Evolutionary conservation across 1,140 invertebrate species (phyloP).

Genomic region (Orussus abietinus): DNA sequence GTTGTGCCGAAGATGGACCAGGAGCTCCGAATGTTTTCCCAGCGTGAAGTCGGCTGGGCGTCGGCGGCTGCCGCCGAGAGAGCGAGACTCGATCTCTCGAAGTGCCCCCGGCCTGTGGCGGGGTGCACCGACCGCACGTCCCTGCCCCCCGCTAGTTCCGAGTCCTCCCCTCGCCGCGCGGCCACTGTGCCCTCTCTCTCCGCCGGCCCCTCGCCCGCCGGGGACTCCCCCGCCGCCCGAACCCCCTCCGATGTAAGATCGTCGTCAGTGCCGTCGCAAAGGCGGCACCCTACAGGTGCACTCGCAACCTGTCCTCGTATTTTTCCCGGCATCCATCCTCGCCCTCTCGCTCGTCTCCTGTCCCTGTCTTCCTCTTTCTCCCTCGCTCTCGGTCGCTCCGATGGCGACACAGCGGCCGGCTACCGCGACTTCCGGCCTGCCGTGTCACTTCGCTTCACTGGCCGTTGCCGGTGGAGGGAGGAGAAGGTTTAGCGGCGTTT

Average conservation of each 20-base stretch:
- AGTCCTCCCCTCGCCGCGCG: slow-evolving; percentile 13
- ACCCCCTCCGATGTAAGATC: slow-evolving; percentile 1
- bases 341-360: no score
- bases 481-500: no score
- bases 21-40: no score
- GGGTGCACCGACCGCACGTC: slow-evolving; percentile 33
- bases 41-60: slow-evolving; percentile 49
- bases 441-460: no score
- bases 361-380: no score
- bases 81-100: slow-evolving; percentile 36
- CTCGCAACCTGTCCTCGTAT: slow-evolving; percentile 13
- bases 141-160: slow-evolving; percentile 23
- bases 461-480: no score
- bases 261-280: slow-evolving; percentile 34
- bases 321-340: background rate
- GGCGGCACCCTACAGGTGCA: slow-evolving; percentile 24
- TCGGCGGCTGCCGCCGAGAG: slow-evolving; percentile 39
- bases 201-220: no score
- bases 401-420: no score
- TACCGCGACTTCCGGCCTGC: no score
- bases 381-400: no score
- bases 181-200: background rate
- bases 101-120: slow-evolving; percentile 45
- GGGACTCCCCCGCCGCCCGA: no score
- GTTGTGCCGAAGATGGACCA: no score